Percentiles rank a stretch among this genome's conserved stretches.
These are phyloP conservation scores for Ichneumon xanthorius DNA, from an alignment of 2,888 invertebrate genomes.

Conservation along the genomic window DNA sequence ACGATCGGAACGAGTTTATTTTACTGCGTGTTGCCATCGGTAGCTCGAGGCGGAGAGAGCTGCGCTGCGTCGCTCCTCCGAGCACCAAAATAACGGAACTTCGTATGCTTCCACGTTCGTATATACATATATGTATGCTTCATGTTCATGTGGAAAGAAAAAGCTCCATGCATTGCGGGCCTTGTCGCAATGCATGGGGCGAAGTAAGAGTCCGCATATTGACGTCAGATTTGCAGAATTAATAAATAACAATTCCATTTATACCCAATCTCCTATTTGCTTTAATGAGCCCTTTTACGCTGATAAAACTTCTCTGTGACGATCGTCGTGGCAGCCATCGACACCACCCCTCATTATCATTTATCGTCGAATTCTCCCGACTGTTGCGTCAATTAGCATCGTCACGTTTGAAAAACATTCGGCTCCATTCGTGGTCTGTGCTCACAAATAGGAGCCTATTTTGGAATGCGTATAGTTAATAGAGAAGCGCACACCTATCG, in stretches of 20 bases:
- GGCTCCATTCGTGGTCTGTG: background rate
- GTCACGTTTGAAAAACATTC: conserved; percentile 33
- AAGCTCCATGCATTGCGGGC: background rate
- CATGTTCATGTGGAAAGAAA: background rate
- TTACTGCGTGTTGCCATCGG: conserved; percentile 20
- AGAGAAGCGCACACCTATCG: background rate
- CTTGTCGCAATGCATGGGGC: background rate
- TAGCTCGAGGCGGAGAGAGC: conserved; percentile 66
- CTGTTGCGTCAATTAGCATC: conserved; percentile 55
- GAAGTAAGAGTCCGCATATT: background rate
- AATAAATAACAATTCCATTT: background rate
- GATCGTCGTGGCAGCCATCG: conserved; percentile 18
- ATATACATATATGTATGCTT: background rate
- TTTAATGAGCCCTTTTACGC: background rate
- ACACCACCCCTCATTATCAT: conserved; percentile 49
- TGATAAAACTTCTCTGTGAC: conserved; percentile 16
- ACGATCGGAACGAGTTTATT: background rate
- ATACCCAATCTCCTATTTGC: background rate
- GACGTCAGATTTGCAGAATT: background rate
- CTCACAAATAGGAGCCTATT: conserved; percentile 7
- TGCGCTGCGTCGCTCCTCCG: conserved; percentile 30
- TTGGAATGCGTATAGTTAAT: background rate
- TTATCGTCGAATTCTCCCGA: conserved; percentile 36
- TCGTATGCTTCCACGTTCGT: conserved; percentile 25
- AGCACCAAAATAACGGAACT: conserved; percentile 65